Evolutionary conservation across 2,888 invertebrate species (phyloP).

Genomic region (Parnassius apollo): DNA sequence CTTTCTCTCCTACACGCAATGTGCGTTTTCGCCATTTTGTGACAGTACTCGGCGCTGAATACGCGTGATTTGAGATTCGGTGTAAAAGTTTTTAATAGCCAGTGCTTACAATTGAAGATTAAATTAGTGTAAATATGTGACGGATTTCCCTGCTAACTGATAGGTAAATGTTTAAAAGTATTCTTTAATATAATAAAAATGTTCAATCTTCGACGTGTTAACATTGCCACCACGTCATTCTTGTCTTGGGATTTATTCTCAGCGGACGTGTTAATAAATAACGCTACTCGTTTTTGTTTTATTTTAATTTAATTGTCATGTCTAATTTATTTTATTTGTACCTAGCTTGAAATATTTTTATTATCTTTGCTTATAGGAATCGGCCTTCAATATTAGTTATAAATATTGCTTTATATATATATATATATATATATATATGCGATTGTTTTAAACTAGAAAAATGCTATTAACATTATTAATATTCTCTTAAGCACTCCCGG

Average conservation of each 20-base stretch:
- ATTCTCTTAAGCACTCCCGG: too few relatives aligned
- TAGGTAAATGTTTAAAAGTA: constrained; percentile 5
- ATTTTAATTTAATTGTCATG: neutral
- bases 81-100: neutral
- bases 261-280: constrained; percentile 6
- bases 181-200: neutral
- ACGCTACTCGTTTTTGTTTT: neutral
- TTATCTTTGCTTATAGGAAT: too few relatives aligned
- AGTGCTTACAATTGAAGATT: neutral
- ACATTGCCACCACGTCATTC: constrained; percentile 1
- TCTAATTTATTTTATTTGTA: too few relatives aligned
- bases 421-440: too few relatives aligned
- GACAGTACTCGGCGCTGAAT: constrained; percentile 8
- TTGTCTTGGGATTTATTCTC: neutral
- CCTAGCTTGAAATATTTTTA: too few relatives aligned
- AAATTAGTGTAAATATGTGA: neutral
- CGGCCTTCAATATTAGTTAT: too few relatives aligned
- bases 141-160: neutral
- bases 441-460: too few relatives aligned
- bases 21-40: constrained; percentile 16
- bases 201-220: neutral
- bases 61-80: constrained; percentile 12
- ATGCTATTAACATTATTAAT: too few relatives aligned
- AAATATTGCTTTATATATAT: too few relatives aligned
- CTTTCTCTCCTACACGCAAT: constrained; percentile 13